Base-by-base conservation (phyloP, 2,888 invertebrate genomes). In the Aphodius granarius region DNA sequence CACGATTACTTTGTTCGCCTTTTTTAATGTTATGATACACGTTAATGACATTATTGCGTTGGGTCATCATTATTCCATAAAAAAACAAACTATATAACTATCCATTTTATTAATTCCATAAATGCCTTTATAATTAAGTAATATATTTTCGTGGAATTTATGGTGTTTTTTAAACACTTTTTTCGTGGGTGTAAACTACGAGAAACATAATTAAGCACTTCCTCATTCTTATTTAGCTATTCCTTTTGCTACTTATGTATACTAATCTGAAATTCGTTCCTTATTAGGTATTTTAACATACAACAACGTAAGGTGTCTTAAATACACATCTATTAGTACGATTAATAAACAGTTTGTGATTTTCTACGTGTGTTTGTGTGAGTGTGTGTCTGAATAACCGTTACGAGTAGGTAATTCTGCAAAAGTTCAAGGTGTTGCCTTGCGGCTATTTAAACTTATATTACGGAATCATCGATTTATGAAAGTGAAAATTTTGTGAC, bases 401-500 rank as follows among this genome's bases (percentile, higher is more conserved):
- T 21, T 68, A 22, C 68, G 68, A 20, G 68, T 19, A 21, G 19
- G n/a, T n/a, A n/a, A n/a, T n/a, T 68, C 68, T 68, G n/a, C 68
- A 68, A 68, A 68, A 68, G 68, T 68, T 68, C 68, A 68, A 68
- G 68, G 68, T 68, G n/a, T 68, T 9, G 43, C 43, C 43, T 16
- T 18, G 20, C 68, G 68, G 16, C 6, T 65, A 19, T 19, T 65
- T 65, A 9, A 19, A 0, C n/a, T 16, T 68, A 9, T 20, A 68
- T 68, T 68, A 21, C 68, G 68, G 68, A 68, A 68, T 22, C 21
- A 21, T 68, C 68, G 68, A 22, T 68, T n/a, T n/a, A 21, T 20
- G 68, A 68, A 68, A 68, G 68, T 68, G 68, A 68, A 68, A 68
- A 68, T 68, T 66, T 68, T 68, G 68, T 68, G 68, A 15, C 68